Conservation (phyloP, 2,888 invertebrate genomes). For the Nomada fabriciana region DNA sequence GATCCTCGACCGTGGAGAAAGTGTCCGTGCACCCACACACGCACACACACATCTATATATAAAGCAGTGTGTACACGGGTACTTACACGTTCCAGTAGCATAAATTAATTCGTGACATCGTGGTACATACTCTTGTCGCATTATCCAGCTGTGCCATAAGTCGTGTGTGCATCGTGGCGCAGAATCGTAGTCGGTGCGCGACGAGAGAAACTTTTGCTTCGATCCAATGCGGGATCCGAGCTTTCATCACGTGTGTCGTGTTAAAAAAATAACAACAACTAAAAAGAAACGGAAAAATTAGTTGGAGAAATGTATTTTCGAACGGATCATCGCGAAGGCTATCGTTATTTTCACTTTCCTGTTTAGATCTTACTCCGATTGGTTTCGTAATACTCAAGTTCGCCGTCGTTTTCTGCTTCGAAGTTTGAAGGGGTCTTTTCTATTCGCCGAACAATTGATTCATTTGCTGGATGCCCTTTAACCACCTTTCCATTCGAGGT, state of each 20-base stretch:
- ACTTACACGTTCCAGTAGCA: slow-evolving; percentile 31
- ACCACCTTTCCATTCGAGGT: too few species aligned
- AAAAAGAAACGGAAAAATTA: slow-evolving; percentile 9
- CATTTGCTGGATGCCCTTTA: too few species aligned
- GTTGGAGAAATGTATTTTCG: slow-evolving; percentile 63
- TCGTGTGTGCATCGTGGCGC: neutral
- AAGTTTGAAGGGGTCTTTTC: too few species aligned
- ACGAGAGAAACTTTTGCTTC: slow-evolving; percentile 51
- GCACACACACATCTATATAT: neutral
- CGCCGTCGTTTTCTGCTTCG: neutral
- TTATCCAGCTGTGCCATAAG: slow-evolving; percentile 6
- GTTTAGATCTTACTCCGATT: neutral
- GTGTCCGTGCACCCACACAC: slow-evolving; percentile 69
- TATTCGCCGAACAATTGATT: too few species aligned
- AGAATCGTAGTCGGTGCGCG: slow-evolving; percentile 20
- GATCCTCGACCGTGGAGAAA: slow-evolving; percentile 71
- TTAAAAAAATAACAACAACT: neutral
- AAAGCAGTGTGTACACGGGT: slow-evolving; percentile 52
- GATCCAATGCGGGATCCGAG: slow-evolving; percentile 40
- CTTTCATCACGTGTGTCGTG: slow-evolving; percentile 44
- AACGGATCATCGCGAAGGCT: slow-evolving; percentile 24
- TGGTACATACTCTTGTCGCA: neutral
- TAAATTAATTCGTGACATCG: slow-evolving; percentile 63
- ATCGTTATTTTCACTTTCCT: slow-evolving; percentile 48
- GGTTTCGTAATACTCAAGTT: slow-evolving; percentile 19